phyloP scores from a whole-genome alignment of 2,797 vertebrate species.

The Myoxocephalus aenaeus region DNA sequence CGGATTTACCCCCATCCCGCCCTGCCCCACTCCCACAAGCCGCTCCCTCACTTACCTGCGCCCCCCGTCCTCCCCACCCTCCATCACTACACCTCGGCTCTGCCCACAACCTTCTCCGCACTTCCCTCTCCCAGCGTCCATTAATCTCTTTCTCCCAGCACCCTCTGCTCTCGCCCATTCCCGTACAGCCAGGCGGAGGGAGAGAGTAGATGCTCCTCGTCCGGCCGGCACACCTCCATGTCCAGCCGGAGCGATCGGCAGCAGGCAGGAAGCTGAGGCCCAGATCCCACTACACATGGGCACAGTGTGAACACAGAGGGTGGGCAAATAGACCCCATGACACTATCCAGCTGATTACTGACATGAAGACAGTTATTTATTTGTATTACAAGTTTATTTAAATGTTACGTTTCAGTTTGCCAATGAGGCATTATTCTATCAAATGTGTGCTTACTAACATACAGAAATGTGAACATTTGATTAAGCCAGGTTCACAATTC shows the following conservation, averaged over 20 bases:
- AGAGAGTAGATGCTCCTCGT: slow-evolving; percentile 30
- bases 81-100: slow-evolving; percentile 6
- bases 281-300: slow-evolving; percentile 13
- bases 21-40: neutral
- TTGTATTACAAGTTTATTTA: neutral
- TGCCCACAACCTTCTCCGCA: slow-evolving; percentile 24
- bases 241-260: slow-evolving; percentile 37
- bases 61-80: slow-evolving; percentile 21
- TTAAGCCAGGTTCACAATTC: neutral
- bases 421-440: neutral
- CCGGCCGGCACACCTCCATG: slow-evolving; percentile 40
- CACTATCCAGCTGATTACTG: neutral
- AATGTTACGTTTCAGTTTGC: neutral
- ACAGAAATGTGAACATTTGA: neutral
- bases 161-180: slow-evolving; percentile 25
- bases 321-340: neutral
- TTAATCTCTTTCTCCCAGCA: slow-evolving; percentile 32
- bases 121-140: slow-evolving; percentile 42
- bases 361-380: rapidly evolving
- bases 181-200: slow-evolving; percentile 37
- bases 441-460: neutral
- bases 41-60: slow-evolving; percentile 28
- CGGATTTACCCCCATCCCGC: slow-evolving; percentile 8
- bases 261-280: slow-evolving; percentile 20
- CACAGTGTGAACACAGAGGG: neutral